Percentiles rank a stretch among this genome's conserved stretches.
Evolutionary conservation across 2,888 invertebrate species (phyloP).

Genomic region (Cerastoderma edule): DNA sequence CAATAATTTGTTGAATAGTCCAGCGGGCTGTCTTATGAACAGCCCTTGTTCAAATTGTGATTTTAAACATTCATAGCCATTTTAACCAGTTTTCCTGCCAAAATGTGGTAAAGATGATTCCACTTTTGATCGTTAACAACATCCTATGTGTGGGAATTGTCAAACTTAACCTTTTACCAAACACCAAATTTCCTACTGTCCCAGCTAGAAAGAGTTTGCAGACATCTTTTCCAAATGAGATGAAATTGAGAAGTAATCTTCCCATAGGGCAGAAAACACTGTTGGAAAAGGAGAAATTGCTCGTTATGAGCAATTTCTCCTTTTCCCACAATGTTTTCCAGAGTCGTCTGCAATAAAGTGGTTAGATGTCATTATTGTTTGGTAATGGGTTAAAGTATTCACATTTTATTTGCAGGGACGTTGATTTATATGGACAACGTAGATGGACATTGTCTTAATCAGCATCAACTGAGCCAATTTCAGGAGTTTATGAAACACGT

Average conservation of each 20-base stretch:
- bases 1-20: too few species aligned
- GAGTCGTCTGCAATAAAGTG: too few species aligned
- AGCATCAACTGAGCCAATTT: not conserved
- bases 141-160: too few species aligned
- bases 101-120: too few species aligned
- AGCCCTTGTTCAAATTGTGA: too few species aligned
- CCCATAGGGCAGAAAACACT: not conserved
- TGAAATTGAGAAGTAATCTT: not conserved
- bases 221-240: not conserved
- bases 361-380: too few species aligned
- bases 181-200: not conserved
- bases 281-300: constrained; percentile 9
- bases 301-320: not conserved
- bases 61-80: too few species aligned
- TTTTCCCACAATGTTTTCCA: constrained; percentile 7
- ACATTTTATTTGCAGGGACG: too few species aligned
- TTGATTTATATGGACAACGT: constrained; percentile 32
- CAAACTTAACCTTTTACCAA: too few species aligned
- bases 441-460: constrained; percentile 23
- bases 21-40: too few species aligned
- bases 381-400: constrained; percentile 1
- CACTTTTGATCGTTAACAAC: too few species aligned
- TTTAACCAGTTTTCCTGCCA: too few species aligned
- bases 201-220: not conserved
- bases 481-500: not conserved